Conservation (phyloP, 2,888 invertebrate species). For the Archaeoteleia sp. region DNA sequence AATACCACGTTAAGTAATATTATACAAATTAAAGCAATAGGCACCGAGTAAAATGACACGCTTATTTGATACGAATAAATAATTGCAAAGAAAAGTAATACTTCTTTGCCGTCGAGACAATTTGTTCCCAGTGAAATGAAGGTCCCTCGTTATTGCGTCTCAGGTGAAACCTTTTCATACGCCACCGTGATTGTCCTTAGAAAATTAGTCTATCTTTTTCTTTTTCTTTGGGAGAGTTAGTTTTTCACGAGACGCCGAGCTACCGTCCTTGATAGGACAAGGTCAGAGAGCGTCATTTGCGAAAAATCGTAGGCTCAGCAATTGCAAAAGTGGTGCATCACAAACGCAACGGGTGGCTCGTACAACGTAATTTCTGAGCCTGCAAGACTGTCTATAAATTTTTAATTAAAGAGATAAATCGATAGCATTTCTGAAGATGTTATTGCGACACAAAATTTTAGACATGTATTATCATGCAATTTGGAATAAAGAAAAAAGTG, state of each 20-base stretch:
- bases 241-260: conserved; percentile 13
- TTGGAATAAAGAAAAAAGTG: no score
- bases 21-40: no score
- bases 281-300: conserved; percentile 29
- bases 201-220: conserved; percentile 47
- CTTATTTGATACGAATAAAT: conserved; percentile 14
- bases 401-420: no score
- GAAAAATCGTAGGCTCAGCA: conserved; percentile 23
- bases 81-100: conserved; percentile 5
- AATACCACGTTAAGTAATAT: no score
- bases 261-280: conserved; percentile 37
- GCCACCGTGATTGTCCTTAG: conserved; percentile 33
- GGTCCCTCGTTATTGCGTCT: conserved; percentile 27
- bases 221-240: conserved; percentile 23
- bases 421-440: not conserved
- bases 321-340: conserved; percentile 27
- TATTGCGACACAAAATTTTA: no score
- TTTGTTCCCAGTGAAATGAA: conserved; percentile 13
- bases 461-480: no score
- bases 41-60: no score
- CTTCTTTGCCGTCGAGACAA: conserved; percentile 1
- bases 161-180: conserved; percentile 20
- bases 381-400: no score
- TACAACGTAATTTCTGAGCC: not conserved
- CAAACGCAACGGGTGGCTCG: conserved; percentile 32